Evolutionary conservation across 2,888 invertebrate species (phyloP).

Genomic region (Agrilus mali): DNA sequence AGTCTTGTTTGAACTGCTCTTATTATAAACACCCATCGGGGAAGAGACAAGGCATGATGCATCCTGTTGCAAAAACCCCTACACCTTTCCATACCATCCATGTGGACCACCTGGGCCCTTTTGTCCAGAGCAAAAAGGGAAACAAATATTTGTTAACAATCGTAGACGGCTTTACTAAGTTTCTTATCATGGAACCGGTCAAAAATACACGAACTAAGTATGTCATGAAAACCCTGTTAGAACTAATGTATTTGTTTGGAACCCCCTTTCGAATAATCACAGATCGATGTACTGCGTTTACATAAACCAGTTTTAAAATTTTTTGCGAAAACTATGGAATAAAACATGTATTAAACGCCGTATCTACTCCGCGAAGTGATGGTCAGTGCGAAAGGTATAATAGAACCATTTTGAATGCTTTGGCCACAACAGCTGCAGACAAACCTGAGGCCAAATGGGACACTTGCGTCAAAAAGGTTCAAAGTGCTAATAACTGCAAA

Average conservation of each 20-base stretch:
- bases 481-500: slow-evolving; percentile 16
- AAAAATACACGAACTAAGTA: too few species aligned
- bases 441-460: slow-evolving; percentile 15
- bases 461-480: slow-evolving; percentile 12
- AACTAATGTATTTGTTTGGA: too few species aligned
- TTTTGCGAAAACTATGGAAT: too few species aligned
- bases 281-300: too few species aligned
- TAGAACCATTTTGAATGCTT: slow-evolving; percentile 10
- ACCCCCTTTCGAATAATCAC: too few species aligned
- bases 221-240: too few species aligned
- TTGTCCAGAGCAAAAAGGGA: background rate
- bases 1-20: slow-evolving; percentile 4
- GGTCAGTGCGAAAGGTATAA: slow-evolving; percentile 12
- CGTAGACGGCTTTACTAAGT: background rate
- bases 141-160: slow-evolving; percentile 1
- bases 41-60: slow-evolving; percentile 1
- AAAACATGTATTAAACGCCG: too few species aligned
- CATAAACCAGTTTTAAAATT: too few species aligned
- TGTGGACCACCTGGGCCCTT: slow-evolving; percentile 5
- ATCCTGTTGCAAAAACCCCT: slow-evolving; percentile 1
- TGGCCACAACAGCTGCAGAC: slow-evolving; percentile 14
- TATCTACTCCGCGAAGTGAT: too few species aligned
- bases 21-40: slow-evolving; percentile 2
- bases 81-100: slow-evolving; percentile 5
- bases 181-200: background rate